Evolutionary conservation across 2,113 vertebrate genomes (phyloP), one percentile per base, ranked within the genome.

Genomic region (Suricata suricatta): DNA sequence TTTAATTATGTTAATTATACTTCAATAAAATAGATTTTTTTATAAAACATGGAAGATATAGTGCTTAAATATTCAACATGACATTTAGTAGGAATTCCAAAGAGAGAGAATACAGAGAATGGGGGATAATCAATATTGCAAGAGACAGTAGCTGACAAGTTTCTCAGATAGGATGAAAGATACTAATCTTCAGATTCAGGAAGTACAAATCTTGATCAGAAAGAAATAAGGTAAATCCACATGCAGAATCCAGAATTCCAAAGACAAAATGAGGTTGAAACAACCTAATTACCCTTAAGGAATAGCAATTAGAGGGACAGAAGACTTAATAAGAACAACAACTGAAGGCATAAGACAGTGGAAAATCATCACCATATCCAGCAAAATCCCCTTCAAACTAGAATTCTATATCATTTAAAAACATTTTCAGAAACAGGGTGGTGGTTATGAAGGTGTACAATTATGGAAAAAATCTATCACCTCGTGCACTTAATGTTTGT

Each of bases 161-260:
- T 60, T 84, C 84, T 84, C 21, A 88, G 63, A 54, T 76, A n/a
- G 60, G 11, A 77, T 41, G 19, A 92, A 91, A 35, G 11, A 83
- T 44, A 52, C 33, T 63, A 90, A 41, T 72, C 7, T 72, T 96
- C 44, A 90, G 29, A 84, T 71, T 79, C 33, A 83, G n/a, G 16
- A 92, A 91, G 54, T 25, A 87, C 66, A 79, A 81, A 44, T 84
- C 15, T 87, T 86, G 31, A 29, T 35, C 44, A 74, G 7, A n/a
- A 60, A 74, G 41, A 95, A 69, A 69, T 81, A 76, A 92, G 88
- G 52, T 47, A 82, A 88, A 88, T 77, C 60, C 60, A 96, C 27
- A 92, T 41, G 31, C 50, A 29, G 5, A 92, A 84, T 88, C 19
- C 52, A 69, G 12, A 69, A 84, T 92, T 63, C 23, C 41, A 92